Base-by-base conservation (phyloP, 1,140 invertebrate genomes). In the Aphelinus atriplicis region DNA sequence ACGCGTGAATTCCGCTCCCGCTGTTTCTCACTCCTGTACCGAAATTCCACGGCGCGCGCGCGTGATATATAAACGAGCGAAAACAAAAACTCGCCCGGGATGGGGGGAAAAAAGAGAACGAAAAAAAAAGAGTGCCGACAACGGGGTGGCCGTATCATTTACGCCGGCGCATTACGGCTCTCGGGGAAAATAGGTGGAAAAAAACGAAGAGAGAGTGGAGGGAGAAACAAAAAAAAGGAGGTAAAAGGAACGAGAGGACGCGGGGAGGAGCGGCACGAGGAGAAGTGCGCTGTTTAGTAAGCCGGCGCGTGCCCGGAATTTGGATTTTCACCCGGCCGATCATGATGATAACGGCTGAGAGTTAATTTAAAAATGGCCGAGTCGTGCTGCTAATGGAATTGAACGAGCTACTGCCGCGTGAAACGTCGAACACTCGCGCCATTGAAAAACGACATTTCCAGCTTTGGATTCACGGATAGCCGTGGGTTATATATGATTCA, bases 281-380 rank as follows among this genome's bases (percentile, higher is more conserved):
- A 66, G 26, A 72, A 65, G 62, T 50, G 53, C 6, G 58, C n/a
- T 74, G 51, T 69, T 74, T 74, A 74, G 65, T 45, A 46, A 66
- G 60, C 2, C 26, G 46, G 68, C 57, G 57, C 74, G 62, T 76
- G 74, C 63, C 55, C 4, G 63, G 57, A 76, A 76, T 76, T 76
- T 26, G 68, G 63, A 71, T 66, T 50, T 55, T 43, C 0, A 42
- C 58, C 58, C 5, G 58, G 42, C 57, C 72, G 56, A 66, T 71
- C 62, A 71, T 71, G 48, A 67, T 53, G 62, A 47, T 51, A 45
- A n/a, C 45, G 46, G 1, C 6, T 7, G 56, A 42, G 57, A 58
- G 68, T 65, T 76, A 60, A 76, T 76, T 76, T 76, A 76, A 76
- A 76, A 76, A 76, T 76, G 74, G 61, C 68, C 68, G 66, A 45